Evolutionary conservation across 35 echinoderm and acorn worm genomes (phyloP), one percentile per base, ranked within the genome.

Genomic region (Chiridota heheva): DNA sequence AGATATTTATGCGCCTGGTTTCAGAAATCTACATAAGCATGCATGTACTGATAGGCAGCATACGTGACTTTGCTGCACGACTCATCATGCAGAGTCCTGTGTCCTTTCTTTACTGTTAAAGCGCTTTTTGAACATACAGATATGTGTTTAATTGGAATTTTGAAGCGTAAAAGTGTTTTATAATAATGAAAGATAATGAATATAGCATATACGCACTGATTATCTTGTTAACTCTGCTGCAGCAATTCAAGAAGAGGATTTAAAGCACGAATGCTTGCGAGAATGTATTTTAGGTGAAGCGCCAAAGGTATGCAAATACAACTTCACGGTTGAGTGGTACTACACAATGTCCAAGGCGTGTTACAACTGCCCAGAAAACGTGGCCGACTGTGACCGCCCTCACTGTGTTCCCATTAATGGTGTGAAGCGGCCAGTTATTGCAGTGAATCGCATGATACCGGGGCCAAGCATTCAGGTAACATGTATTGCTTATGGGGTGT

Each of bases 321-420:
- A 84, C 5, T 95, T 95, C 35, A 60, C 8, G 5, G 29, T 84
- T n/a, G 91, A 95, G 39, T 95, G 91, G 91, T 95, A 84, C 63
- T 84, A 95, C 58, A 17, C 80, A 15, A 81, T 95, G 86, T 95
- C 91, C 0, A 95, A 85, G 56, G 91, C 91, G 2, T 95, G 91
- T 31, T 89, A 85, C 29, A 68, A 84, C 26, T 95, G 91, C 37
- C 91, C 89, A 0, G 44, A 41, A 15, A 91, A 85, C 41, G 27
- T 58, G 36, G 83, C 73, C 18, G 90, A 87, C 45, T 93, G 90
- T 59, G 22, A 18, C 36, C 56, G 84, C 45, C 58, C 55, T 16
- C 72, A 83, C 28, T 93, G 90, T 53, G 70, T 93, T 13, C 77
- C 90, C 3, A 34, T 93, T 15, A 88, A 93, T 62, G 90, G 90